Evolutionary conservation across 2,888 invertebrate species (phyloP), one percentile per base, ranked within the genome.

Genomic region (Artemia sp.): DNA sequence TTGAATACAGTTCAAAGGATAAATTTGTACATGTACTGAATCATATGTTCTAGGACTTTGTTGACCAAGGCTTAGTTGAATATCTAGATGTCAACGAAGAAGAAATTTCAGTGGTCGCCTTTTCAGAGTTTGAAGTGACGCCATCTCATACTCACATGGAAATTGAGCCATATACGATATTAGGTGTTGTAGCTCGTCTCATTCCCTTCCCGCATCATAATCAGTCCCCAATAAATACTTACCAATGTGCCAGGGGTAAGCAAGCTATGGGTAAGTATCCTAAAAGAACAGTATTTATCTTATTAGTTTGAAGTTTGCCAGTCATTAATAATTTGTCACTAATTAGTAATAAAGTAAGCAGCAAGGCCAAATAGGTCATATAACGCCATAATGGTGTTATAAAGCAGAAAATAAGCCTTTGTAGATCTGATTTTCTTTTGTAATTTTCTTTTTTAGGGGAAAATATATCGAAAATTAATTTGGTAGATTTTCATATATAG

Each of bases 181-280:
- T 98, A n/a, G 98, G 98, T 0, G 95, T 97, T 1, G 96, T 96
- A 79, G 98, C 97, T 0, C 96, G 93, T 0, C 82, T 98, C 9
- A 91, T 99, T 58, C 98, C 98, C 0, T 99, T 94, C 78, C 98
- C 97, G 0, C 95, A 99, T 81, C 97, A 98, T 77, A 99, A 98
- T 80, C 98, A 99, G 79, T 93, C 93, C 76, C 96, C 96, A 0
- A 85, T 96, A 73, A 97, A 97, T 77, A 97, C 96, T 0, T 97
- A 97, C 78, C 98, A 98, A 78, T 98, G 98, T 80, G 98, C 98
- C 81, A 99, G 99, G 98, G 98, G 98, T 19, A 98, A 99, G 83
- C 98, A 98, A 80, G 98, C 98, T 0, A 98, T 99, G 94, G 97
- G 92, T 85, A 78, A 78, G 81, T 79, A 67, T 52, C 19, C 9